These are phyloP conservation scores for Sciurus carolinensis DNA, from an alignment of 2,797 vertebrate genomes.

Conservation along the genomic window DNA sequence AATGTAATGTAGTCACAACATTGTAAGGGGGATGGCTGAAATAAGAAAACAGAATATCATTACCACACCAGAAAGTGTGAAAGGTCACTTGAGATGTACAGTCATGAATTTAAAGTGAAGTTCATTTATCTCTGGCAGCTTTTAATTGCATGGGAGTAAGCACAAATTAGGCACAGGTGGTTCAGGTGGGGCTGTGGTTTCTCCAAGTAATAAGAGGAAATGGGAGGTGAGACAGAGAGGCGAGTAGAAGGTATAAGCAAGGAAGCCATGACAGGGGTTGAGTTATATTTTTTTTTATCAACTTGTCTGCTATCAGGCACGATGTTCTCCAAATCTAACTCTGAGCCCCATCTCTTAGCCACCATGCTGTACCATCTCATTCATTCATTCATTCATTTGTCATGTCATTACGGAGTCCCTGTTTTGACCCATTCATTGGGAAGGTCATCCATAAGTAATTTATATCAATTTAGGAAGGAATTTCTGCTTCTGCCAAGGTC, in stretches of 20 bases:
- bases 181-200: neutral
- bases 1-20: neutral
- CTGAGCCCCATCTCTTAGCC: neutral
- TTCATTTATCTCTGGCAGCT: neutral
- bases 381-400: neutral
- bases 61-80: neutral
- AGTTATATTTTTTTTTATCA: neutral
- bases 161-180: slow-evolving; percentile 41
- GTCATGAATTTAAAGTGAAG: neutral
- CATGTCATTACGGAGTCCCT: neutral
- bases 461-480: neutral
- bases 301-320: neutral
- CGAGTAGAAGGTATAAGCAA: neutral
- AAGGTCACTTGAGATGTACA: neutral
- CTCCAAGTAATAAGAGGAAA: neutral
- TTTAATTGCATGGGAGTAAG: neutral
- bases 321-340: neutral
- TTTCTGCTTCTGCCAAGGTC: neutral
- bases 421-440: neutral
- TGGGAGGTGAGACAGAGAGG: neutral
- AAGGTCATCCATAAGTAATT: neutral
- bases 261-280: too few relatives aligned
- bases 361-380: neutral
- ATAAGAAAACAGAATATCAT: neutral
- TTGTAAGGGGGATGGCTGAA: neutral